Conservation (phyloP, 2,888 invertebrate genomes). For the Heteromurus nitidus region DNA sequence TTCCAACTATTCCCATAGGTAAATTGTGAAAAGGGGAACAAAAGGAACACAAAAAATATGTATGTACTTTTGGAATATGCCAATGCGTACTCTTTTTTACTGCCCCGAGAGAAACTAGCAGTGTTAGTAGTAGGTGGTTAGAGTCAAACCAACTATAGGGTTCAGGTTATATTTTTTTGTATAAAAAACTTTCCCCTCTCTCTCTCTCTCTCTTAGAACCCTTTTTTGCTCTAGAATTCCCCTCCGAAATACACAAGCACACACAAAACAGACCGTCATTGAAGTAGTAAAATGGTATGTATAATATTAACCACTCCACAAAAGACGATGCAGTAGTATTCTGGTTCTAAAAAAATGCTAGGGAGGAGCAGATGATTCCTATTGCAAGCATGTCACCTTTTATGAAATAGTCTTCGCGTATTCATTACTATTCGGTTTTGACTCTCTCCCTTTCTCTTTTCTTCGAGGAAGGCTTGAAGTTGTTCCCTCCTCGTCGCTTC, state of each 20-base stretch:
- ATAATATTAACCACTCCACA: background rate
- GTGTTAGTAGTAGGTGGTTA: too few relatives aligned
- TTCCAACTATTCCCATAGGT: slow-evolving; percentile 55
- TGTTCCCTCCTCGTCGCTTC: background rate
- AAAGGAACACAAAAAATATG: slow-evolving; percentile 20
- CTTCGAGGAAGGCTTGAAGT: background rate
- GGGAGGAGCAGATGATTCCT: slow-evolving; percentile 36
- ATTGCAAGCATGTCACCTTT: slow-evolving; percentile 29
- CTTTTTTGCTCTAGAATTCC: too few relatives aligned
- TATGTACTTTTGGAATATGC: too few relatives aligned
- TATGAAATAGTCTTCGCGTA: slow-evolving; percentile 28
- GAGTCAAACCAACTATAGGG: too few relatives aligned
- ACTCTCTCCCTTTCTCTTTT: background rate
- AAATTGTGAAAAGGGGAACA: slow-evolving; percentile 39
- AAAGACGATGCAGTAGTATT: background rate
- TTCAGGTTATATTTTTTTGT: too few relatives aligned
- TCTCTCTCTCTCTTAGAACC: too few relatives aligned
- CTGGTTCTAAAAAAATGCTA: too few relatives aligned
- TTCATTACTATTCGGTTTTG: slow-evolving; percentile 27
- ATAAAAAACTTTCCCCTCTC: too few relatives aligned
- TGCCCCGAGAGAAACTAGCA: too few relatives aligned
- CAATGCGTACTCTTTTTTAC: too few relatives aligned
- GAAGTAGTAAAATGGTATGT: background rate
- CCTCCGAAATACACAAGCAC: background rate
- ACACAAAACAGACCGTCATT: background rate